A percentile compares a stretch with the other conserved stretches of the same genome.
Conservation (phyloP, 2,888 invertebrate species). For the Archaeoteleia sp. region DNA sequence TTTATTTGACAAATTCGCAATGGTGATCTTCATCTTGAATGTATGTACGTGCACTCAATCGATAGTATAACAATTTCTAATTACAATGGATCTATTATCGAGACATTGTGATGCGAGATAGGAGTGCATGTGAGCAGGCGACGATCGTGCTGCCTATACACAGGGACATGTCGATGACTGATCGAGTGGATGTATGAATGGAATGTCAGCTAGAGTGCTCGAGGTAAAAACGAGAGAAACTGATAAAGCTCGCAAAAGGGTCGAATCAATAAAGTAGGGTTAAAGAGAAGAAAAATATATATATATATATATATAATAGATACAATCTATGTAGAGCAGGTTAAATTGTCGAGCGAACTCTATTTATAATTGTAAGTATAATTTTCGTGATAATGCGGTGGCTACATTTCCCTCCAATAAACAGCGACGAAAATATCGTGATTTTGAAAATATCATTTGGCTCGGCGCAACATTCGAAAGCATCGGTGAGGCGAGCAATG, state of each 20-base stretch:
- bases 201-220: conserved; percentile 27
- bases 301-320: too few species aligned
- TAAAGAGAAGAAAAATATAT: neutral
- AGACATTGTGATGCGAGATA: conserved; percentile 4
- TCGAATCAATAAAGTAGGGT: conserved; percentile 10
- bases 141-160: conserved; percentile 14
- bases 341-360: too few species aligned
- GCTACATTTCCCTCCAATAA: too few species aligned
- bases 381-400: too few species aligned
- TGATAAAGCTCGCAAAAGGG: conserved; percentile 7
- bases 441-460: too few species aligned
- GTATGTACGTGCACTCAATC: too few species aligned
- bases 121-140: conserved; percentile 7
- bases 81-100: conserved; percentile 29
- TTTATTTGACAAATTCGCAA: neutral
- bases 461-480: neutral
- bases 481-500: neutral
- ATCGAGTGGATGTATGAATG: conserved; percentile 39
- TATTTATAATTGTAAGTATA: neutral
- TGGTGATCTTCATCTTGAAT: too few species aligned
- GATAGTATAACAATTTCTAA: conserved; percentile 17
- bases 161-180: conserved; percentile 33
- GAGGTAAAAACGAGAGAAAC: neutral
- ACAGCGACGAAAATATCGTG: too few species aligned
- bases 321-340: too few species aligned